Evolutionary conservation across 2,797 vertebrate species (phyloP).

Genomic region (Xiphorhynchus erythropygius): DNA sequence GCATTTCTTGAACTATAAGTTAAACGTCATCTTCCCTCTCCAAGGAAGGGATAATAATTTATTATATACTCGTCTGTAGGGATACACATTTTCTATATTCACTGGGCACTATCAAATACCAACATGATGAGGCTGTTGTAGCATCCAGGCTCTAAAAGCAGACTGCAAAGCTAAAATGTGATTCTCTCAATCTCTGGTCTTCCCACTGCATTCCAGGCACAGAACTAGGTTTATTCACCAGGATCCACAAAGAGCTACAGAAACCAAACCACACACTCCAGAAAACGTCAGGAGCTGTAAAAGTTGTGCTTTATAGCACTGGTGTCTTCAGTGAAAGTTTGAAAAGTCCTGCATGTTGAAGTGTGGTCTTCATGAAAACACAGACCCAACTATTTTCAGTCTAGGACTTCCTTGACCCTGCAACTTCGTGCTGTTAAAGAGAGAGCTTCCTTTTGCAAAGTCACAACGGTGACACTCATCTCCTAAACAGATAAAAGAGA

Average conservation of each 20-base stretch:
- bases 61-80: not conserved
- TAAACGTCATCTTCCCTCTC: not conserved
- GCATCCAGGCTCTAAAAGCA: not conserved
- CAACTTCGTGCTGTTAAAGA: not conserved
- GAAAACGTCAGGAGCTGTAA: not conserved
- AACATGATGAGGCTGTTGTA: not conserved
- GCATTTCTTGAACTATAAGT: not conserved
- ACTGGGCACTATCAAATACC: not conserved
- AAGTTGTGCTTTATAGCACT: not conserved
- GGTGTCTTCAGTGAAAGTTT: not conserved
- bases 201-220: not conserved
- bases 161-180: not conserved
- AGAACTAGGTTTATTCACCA: not conserved
- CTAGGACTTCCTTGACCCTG: not conserved
- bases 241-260: not conserved
- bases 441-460: not conserved
- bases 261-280: not conserved
- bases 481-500: not conserved
- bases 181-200: not conserved
- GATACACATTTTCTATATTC: not conserved
- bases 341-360: not conserved
- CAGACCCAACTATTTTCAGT: not conserved
- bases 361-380: not conserved
- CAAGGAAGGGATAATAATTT: not conserved
- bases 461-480: accelerated